phyloP scores from a whole-genome alignment of 2,888 invertebrate species.

The Uloborus plumipes region DNA sequence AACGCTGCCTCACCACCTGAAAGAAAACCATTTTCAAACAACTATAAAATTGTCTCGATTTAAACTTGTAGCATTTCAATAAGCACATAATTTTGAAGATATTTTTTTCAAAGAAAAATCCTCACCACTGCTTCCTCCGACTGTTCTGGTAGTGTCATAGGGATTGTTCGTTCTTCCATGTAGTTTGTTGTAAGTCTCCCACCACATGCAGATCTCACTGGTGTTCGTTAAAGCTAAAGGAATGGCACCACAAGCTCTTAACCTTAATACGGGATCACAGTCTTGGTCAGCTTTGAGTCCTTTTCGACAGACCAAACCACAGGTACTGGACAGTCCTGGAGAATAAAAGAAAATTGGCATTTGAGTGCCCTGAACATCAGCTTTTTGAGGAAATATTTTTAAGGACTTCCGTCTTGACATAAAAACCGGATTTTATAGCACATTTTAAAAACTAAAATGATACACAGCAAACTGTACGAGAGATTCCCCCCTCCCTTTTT shows the following conservation, averaged over 20 bases:
- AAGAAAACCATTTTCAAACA: neutral
- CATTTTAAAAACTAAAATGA: too few species aligned
- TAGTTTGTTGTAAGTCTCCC: conserved; percentile 85
- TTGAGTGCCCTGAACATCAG: too few species aligned
- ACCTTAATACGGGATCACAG: conserved; percentile 78
- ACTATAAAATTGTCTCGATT: too few species aligned
- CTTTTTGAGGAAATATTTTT: too few species aligned
- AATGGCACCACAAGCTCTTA: conserved; percentile 82
- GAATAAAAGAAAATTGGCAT: neutral
- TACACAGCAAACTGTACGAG: too few species aligned
- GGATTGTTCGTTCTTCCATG: conserved; percentile 87
- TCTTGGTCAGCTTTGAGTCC: conserved; percentile 77
- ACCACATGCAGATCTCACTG: conserved; percentile 78
- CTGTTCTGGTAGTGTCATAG: conserved; percentile 80
- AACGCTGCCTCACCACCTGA: conserved; percentile 77
- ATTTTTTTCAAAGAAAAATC: too few species aligned
- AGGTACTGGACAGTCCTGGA: conserved; percentile 52
- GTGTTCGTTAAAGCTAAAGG: conserved; percentile 77
- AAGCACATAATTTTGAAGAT: too few species aligned
- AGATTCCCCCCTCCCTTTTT: too few species aligned
- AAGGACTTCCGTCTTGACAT: too few species aligned
- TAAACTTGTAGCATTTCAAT: too few species aligned
- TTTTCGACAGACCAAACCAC: conserved; percentile 72
- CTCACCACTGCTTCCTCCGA: conserved; percentile 91
- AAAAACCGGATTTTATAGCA: too few species aligned